Evolutionary conservation across 2,888 invertebrate genomes (phyloP), one percentile per base, ranked within the genome.

Genomic region (Hybos culiciformis): DNA sequence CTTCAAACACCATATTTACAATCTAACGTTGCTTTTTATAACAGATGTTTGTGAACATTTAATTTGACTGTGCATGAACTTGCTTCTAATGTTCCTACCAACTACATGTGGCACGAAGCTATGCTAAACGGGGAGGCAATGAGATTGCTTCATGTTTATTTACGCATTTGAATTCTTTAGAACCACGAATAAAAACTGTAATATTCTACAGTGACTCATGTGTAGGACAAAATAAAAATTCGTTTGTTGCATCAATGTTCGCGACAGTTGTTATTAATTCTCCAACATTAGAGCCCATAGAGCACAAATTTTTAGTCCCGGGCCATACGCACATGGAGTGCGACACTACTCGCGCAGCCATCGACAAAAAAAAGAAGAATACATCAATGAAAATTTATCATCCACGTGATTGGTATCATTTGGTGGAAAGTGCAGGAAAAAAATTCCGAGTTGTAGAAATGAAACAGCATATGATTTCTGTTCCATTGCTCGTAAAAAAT

Each of bases 61-160:
- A 41, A 41, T 11, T n/a, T 40, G 3, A 41, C 31, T 12, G n/a
- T 44, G 12, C 44, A 41, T n/a, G 41, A 44, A 18, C 17, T 26
- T 18, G 24, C 4, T 7, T 18, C 18, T 4, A 19, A 18, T 1
- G 14, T 11, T 19, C 20, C 29, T 5, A 18, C 4, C 15, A 20
- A 14, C n/a, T 42, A 37, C 15, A 40, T 40, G 31, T 44, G 40
- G 40, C 37, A 34, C 21, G 40, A 44, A 40, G 31, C 18, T 9
- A 12, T 11, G 36, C 39, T 14, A 26, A 29, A 17, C 36, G 44
- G 2, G 37, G 44, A 2, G 40, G 33, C 5, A 36, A 44, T 15
- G 40, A 37, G 29, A 40, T 44, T 19, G 34, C 40, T 2, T 37
- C 43, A 23, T 42, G 42, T 21, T 9, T 42, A 12, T 24, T 41